These are phyloP conservation scores for Tridacna crocea DNA, from an alignment of 2,888 invertebrate genomes.

Conservation along the genomic window DNA sequence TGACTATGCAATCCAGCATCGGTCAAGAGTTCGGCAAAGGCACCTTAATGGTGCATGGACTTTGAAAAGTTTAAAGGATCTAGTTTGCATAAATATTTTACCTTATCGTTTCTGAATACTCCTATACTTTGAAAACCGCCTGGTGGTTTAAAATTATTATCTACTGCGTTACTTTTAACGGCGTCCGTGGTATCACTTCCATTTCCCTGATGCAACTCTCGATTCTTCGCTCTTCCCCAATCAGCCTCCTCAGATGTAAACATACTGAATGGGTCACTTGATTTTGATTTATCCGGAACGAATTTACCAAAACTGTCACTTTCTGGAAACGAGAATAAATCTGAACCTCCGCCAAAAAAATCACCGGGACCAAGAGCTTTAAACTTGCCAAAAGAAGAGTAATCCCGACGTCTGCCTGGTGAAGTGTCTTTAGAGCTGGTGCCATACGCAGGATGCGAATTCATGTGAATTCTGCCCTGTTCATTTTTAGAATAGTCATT, in stretches of 20 bases:
- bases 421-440: too few species aligned
- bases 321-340: too few species aligned
- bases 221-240: constrained; percentile 16
- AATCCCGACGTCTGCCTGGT: neutral
- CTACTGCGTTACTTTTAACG: too few species aligned
- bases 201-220: neutral
- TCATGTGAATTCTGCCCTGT: too few species aligned
- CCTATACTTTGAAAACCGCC: constrained; percentile 6
- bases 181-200: neutral
- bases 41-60: too few species aligned
- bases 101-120: constrained; percentile 6
- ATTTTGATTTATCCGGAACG: neutral
- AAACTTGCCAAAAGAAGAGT: constrained; percentile 5
- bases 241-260: neutral
- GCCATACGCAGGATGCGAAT: too few species aligned
- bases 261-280: neutral
- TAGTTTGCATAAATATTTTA: neutral
- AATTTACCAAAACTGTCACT: constrained; percentile 7
- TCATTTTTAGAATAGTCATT: too few species aligned
- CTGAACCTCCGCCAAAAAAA: neutral
- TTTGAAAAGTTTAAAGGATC: too few species aligned
- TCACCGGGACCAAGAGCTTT: neutral
- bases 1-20: too few species aligned
- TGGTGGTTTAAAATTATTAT: neutral
- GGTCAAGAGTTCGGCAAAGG: too few species aligned